Conservation (phyloP, 2,797 vertebrate species). For the Poecilia wingei region DNA sequence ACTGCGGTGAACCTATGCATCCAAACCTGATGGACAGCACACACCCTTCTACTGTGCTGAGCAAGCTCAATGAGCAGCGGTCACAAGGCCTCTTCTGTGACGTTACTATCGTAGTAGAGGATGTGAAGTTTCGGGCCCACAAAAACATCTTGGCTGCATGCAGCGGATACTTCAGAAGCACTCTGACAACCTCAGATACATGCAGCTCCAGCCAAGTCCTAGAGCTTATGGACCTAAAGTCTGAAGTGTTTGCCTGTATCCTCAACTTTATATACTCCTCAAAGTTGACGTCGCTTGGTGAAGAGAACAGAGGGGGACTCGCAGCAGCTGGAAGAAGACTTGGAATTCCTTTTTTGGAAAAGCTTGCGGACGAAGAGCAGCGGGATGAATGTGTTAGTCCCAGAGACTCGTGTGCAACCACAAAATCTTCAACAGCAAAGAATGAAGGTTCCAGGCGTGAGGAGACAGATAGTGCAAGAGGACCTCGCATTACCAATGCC, state of each 20-base stretch:
- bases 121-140: constrained; percentile 97
- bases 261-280: constrained; percentile 98
- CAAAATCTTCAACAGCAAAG: constrained; percentile 75
- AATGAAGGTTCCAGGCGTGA: constrained; percentile 86
- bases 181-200: constrained; percentile 87
- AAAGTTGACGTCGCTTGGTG: constrained; percentile 85
- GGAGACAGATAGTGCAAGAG: constrained; percentile 86
- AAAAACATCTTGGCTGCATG: constrained; percentile 96
- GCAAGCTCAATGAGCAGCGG: constrained; percentile 94
- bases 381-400: constrained; percentile 56
- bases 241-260: constrained; percentile 96
- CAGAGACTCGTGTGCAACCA: constrained; percentile 68
- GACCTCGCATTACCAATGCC: constrained; percentile 97
- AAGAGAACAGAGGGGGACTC: constrained; percentile 86
- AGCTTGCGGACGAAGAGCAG: constrained; percentile 82
- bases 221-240: constrained; percentile 95
- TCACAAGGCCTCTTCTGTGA: constrained; percentile 95
- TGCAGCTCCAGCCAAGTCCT: constrained; percentile 91
- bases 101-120: constrained; percentile 97
- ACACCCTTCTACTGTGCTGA: constrained; percentile 91
- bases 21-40: constrained; percentile 91
- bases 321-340: constrained; percentile 93
- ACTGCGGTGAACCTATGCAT: constrained; percentile 87
- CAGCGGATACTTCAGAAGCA: constrained; percentile 94
- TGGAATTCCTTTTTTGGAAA: constrained; percentile 97